A percentile compares a stretch with the other conserved stretches of the same genome.
Conservation (phyloP, 1,140 invertebrate genomes). For the honey bee (Apis mellifera) region DNA sequence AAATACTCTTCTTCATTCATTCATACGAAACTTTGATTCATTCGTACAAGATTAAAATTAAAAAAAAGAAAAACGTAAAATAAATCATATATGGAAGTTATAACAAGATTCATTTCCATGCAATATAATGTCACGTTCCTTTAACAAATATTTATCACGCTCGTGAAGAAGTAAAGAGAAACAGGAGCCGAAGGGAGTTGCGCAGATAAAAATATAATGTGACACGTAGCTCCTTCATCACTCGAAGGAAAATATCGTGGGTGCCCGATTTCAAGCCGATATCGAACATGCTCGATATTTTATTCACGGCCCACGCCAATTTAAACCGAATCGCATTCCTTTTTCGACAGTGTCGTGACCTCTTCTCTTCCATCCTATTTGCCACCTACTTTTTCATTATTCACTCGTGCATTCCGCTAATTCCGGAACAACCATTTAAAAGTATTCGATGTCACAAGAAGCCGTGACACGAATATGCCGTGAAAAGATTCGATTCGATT, state of each 20-base stretch:
- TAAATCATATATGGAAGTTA: too few relatives aligned
- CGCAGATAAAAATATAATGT: constrained; percentile 23
- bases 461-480: not conserved
- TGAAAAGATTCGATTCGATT: not conserved
- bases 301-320: constrained; percentile 41
- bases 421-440: not conserved
- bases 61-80: too few relatives aligned
- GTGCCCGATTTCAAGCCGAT: constrained; percentile 9
- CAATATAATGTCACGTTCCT: not conserved
- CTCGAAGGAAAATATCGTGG: not conserved
- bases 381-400: constrained; percentile 17
- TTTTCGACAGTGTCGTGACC: not conserved
- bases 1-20: too few relatives aligned
- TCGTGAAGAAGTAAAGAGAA: not conserved
- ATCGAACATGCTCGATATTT: constrained; percentile 53
- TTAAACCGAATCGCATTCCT: constrained; percentile 26
- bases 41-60: too few relatives aligned
- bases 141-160: constrained; percentile 8
- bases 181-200: too few relatives aligned
- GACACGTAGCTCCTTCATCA: not conserved
- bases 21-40: too few relatives aligned
- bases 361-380: not conserved
- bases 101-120: not conserved
- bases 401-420: not conserved
- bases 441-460: not conserved